Base-by-base conservation (phyloP, 2,113 vertebrate genomes). In the Polypterus bichir region DNA sequence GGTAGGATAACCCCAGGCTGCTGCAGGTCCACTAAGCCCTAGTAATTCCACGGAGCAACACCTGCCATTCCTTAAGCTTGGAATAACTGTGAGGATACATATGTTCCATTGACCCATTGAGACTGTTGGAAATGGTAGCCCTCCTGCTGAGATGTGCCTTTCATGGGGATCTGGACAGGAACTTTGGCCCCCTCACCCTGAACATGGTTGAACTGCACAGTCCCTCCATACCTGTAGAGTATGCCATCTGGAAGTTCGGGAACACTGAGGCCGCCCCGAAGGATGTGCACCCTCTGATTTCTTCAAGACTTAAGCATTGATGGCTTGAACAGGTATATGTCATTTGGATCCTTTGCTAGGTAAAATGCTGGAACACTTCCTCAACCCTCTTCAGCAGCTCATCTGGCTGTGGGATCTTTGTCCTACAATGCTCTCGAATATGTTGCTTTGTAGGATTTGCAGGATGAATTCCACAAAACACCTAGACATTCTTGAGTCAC, bases 21-120 rank as follows among this genome's bases (percentile, higher is more conserved):
- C 47, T 66, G 64, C 10, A 64, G 62, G 62, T 71, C 66, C 45
- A 71, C 66, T 53, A 71, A 52, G 51, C 59, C 3, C 57, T 68
- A 62, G 44, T 59, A 71, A 4, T 66, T 71, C 66, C 64, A 71
- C 5, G 51, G 8, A 46, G 47, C 64, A 64, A 66, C 62, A 3
- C 69, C 69, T 7, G 56, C 68, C 66, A 71, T 59, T 5, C 64
- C 69, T 62, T 71, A 66, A 3, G 66, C 66, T 52, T 68, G 63
- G 56, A 68, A 66, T 45, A 64, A 46, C 51, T 69, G 46, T 2
- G 61, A 7, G 11, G 67, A 69, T 4, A 55, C 47, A 1, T 44
- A 46, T 9, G 48, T 68, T 1, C 67, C 67, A 1, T 55, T 66
- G 6, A 62, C 27, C 57, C 62, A 66, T 1, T 48, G 49, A 3